Conservation (phyloP, 2,113 vertebrate species). For the Sterrhoptilus dennistouni region DNA sequence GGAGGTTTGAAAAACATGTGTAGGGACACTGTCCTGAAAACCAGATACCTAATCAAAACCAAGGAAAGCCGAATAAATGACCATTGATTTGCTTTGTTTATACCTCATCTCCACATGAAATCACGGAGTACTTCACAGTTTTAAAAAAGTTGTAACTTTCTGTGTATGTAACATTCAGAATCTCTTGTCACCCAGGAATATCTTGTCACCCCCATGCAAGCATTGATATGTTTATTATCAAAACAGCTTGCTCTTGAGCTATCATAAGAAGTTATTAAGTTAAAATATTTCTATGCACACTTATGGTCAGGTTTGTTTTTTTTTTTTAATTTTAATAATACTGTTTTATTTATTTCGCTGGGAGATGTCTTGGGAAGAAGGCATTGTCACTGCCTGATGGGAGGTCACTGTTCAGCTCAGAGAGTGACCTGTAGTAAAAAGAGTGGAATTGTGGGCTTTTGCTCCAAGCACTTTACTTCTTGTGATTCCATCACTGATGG, state of each 20-base stretch:
- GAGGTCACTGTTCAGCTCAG: neutral
- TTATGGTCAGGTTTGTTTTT: neutral
- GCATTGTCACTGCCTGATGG: neutral
- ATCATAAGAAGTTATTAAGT: neutral
- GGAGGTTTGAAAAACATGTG: neutral
- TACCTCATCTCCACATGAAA: neutral
- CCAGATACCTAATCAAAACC: neutral
- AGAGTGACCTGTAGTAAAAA: neutral
- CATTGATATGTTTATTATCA: neutral
- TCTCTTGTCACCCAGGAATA: neutral
- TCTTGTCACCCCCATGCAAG: neutral
- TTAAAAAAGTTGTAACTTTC: neutral
- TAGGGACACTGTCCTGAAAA: neutral
- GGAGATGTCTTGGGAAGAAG: neutral
- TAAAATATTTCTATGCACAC: neutral
- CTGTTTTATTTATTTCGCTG: neutral
- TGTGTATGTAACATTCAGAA: neutral
- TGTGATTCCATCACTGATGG: neutral
- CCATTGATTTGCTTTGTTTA: neutral
- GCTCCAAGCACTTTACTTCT: neutral
- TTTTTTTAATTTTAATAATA: neutral
- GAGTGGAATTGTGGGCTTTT: neutral
- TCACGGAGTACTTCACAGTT: neutral
- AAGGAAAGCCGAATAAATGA: conserved; percentile 2
- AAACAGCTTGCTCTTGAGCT: neutral